Conservation (phyloP, 2,888 invertebrate species). For the Tillus elongatus region DNA sequence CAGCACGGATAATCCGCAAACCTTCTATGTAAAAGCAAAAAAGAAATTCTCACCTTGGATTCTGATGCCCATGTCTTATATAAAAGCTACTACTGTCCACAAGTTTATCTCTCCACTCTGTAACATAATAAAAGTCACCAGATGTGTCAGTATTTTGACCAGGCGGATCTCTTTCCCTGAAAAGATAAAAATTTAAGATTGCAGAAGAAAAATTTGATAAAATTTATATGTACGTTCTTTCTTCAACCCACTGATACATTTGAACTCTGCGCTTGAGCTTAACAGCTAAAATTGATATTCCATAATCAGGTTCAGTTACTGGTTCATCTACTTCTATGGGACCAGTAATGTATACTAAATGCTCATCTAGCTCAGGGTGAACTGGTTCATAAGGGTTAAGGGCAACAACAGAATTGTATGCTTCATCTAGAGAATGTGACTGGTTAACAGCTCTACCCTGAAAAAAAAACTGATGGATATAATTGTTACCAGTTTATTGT, state of each 20-base stretch:
- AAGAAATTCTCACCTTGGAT: slow-evolving; percentile 63
- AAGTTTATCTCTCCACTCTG: slow-evolving; percentile 77
- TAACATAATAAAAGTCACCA: slow-evolving; percentile 63
- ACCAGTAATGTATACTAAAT: slow-evolving; percentile 69
- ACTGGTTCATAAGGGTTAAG: slow-evolving; percentile 43
- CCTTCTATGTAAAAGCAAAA: too few species aligned
- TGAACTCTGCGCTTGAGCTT: slow-evolving; percentile 78
- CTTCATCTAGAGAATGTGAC: slow-evolving; percentile 70
- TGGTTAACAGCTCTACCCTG: slow-evolving; percentile 73
- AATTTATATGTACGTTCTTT: slow-evolving; percentile 58
- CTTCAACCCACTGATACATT: slow-evolving; percentile 92
- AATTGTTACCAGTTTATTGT: too few species aligned
- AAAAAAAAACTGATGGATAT: slow-evolving; percentile 23
- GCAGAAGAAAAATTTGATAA: too few species aligned
- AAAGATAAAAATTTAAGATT: slow-evolving; percentile 14
- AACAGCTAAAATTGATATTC: slow-evolving; percentile 73
- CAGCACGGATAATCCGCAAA: too few species aligned
- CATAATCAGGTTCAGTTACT: slow-evolving; percentile 77
- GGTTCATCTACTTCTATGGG: slow-evolving; percentile 68
- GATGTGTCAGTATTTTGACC: slow-evolving; percentile 52
- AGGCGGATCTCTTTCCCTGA: slow-evolving; percentile 36
- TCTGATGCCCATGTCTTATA: slow-evolving; percentile 68
- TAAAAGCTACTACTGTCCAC: slow-evolving; percentile 73
- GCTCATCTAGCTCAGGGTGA: slow-evolving; percentile 57
- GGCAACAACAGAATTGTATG: slow-evolving; percentile 52